These are phyloP conservation scores for Gobio gobio DNA, from an alignment of 2,113 vertebrate genomes.

Conservation along the genomic window DNA sequence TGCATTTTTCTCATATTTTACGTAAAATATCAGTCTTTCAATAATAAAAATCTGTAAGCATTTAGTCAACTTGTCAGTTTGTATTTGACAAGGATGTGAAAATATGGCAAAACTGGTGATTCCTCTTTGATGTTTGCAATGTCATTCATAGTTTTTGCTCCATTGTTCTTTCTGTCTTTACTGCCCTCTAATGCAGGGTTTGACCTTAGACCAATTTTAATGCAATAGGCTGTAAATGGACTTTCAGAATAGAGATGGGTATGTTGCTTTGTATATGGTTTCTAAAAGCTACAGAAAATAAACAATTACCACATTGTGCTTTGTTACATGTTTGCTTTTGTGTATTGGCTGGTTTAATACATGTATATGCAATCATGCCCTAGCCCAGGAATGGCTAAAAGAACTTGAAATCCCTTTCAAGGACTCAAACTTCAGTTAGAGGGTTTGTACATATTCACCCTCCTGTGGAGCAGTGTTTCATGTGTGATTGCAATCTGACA, in stretches of 20 bases:
- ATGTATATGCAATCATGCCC: neutral
- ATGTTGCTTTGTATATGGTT: slow-evolving; percentile 74
- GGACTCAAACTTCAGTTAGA: no score
- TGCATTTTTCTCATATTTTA: slow-evolving; percentile 6
- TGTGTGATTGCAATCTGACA: accelerated
- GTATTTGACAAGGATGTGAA: slow-evolving; percentile 16
- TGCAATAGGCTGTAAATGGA: slow-evolving; percentile 12
- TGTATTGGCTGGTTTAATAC: neutral
- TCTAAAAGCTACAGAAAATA: slow-evolving; percentile 75
- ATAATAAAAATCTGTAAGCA: neutral
- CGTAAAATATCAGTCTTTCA: neutral
- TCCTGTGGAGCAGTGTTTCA: neutral
- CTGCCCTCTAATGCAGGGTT: slow-evolving; percentile 31
- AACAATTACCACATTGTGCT: slow-evolving; percentile 65
- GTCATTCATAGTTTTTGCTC: slow-evolving; percentile 31
- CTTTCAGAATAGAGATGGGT: slow-evolving; percentile 39
- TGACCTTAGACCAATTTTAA: slow-evolving; percentile 30
- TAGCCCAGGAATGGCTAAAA: neutral
- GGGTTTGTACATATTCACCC: neutral
- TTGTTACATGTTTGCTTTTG: slow-evolving; percentile 29
- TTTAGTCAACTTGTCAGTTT: slow-evolving; percentile 23
- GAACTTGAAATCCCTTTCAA: neutral
- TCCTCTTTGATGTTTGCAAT: slow-evolving; percentile 36
- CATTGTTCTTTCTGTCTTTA: slow-evolving; percentile 25
- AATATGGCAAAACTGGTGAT: slow-evolving; percentile 7